Evolutionary conservation across 1,140 invertebrate genomes (phyloP), one percentile per base, ranked within the genome.

Genomic region (Kradibia gibbosae): DNA sequence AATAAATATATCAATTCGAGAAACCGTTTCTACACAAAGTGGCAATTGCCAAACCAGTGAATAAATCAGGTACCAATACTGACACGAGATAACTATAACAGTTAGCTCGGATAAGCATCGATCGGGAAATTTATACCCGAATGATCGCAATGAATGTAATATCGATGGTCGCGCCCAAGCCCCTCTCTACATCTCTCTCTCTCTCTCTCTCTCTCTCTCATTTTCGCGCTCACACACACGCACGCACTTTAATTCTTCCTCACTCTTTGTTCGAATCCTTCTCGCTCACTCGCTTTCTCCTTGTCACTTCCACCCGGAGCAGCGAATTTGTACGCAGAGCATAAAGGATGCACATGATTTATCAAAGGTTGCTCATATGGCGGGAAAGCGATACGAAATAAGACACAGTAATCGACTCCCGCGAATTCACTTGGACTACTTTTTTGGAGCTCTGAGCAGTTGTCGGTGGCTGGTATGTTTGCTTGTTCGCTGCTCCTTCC

Each of bases 381-480:
- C 87, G 84, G 85, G 85, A 88, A 89, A 89, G 89, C 88, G 87
- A 89, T 90, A 89, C 87, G 88, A 89, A 90, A 90, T 89, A 86
- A 88, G 75, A 82, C 82, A 62, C 57, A 8, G 25, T 70, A 78
- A 67, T 78, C 5, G 45, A n/a, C 60, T 45, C 73, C 20, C 22
- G 72, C 45, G 34, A 67, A 67, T 67, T 67, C 4, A 8, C 34
- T 7, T 20, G 20, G 5, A 39, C n/a, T n/a, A 4, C 57, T 76
- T 62, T 60, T 45, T 36, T 45, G 28, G 55, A 3, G 50, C 50
- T 22, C 13, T 55, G 25, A 45, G 71, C 45, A n/a, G n/a, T 73
- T 31, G 31, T 7, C 17, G 65, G 31, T 34, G 28, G 39, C 10
- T 39, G 65, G 5, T 39, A 28, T 13, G 22, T 45, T 45, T 7